A percentile compares a stretch with the other conserved stretches of the same genome.
Evolutionary conservation across 2,888 invertebrate species (phyloP).

Genomic region (Eristalis pertinax): DNA sequence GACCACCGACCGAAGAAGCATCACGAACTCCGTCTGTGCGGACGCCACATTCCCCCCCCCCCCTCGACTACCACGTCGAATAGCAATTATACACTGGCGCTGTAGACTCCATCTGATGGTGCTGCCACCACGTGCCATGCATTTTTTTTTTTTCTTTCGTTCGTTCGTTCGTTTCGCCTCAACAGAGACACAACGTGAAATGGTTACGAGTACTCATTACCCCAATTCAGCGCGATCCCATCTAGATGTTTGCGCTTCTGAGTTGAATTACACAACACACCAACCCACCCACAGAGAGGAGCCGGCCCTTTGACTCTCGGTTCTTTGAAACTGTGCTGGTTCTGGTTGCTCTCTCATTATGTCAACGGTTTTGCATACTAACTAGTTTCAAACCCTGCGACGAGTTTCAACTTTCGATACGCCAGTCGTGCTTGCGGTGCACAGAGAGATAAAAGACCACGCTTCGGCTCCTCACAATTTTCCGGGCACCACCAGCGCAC

Average conservation of each 20-base stretch:
- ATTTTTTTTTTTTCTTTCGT: background rate
- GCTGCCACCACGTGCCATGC: background rate
- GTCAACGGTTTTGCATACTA: constrained; percentile 37
- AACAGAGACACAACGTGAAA: background rate
- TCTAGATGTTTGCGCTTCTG: background rate
- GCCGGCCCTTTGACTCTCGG: background rate
- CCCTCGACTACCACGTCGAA: background rate
- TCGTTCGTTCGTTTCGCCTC: background rate
- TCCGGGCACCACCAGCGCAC: background rate
- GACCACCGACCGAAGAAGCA: too few species aligned
- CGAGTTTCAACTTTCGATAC: constrained; percentile 10
- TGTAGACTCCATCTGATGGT: background rate
- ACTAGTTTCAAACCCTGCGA: constrained; percentile 1
- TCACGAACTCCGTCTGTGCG: background rate
- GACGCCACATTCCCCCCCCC: too few species aligned
- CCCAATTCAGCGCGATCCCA: background rate
- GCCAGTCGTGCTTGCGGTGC: constrained; percentile 8
- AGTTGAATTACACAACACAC: background rate
- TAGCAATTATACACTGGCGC: background rate
- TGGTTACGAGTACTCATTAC: background rate
- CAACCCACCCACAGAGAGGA: background rate
- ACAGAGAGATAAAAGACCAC: background rate
- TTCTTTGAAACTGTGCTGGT: background rate
- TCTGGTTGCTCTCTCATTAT: background rate
- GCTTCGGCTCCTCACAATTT: background rate